Evolutionary conservation across 1,140 invertebrate species (phyloP).

Genomic region (Grapholita molesta): DNA sequence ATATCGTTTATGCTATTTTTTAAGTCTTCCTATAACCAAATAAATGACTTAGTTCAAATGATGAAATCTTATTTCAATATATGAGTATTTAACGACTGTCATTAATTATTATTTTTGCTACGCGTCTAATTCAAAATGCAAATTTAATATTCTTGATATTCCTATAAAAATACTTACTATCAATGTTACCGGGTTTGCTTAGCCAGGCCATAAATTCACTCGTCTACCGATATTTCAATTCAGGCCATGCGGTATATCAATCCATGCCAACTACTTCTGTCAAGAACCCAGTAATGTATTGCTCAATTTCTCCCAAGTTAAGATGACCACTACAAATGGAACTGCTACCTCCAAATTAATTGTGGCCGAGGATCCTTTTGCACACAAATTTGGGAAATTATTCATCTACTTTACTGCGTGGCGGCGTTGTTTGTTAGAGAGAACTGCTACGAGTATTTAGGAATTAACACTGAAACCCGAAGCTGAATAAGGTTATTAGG

Average conservation of each 20-base stretch:
- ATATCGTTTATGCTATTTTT: no score
- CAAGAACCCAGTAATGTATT: conserved; percentile 20
- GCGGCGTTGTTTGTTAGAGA: background rate
- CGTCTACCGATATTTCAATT: conserved; percentile 23
- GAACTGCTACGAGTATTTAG: background rate
- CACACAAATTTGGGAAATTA: conserved; percentile 8
- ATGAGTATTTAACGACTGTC: no score
- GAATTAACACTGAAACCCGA: background rate
- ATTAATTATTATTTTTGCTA: no score
- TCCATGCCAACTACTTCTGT: conserved; percentile 30
- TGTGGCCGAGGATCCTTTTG: conserved; percentile 11
- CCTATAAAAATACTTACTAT: background rate
- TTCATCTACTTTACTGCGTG: conserved; percentile 5
- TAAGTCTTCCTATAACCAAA: no score
- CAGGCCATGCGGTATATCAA: conserved; percentile 30
- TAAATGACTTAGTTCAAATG: no score
- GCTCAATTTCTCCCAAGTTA: conserved; percentile 14
- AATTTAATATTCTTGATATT: no score
- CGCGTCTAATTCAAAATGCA: no score
- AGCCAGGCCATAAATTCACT: conserved; percentile 24
- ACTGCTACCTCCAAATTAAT: conserved; percentile 4
- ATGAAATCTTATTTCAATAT: no score
- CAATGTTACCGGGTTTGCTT: background rate
- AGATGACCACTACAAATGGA: conserved; percentile 17
- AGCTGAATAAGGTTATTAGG: background rate